Evolutionary conservation across 2,888 invertebrate species (phyloP).

Genomic region (Camptogramma bilineatum): DNA sequence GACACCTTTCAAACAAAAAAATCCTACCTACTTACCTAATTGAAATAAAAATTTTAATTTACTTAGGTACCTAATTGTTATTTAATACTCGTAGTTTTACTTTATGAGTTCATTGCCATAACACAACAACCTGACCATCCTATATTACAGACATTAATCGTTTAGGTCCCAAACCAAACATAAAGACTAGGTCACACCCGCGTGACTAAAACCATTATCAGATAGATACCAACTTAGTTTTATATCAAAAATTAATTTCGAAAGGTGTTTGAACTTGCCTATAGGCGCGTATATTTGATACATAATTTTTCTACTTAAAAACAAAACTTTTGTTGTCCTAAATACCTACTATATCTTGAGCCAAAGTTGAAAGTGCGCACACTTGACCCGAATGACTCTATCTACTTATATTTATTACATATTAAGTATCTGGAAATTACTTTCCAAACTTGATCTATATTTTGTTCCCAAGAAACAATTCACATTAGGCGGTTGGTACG

Average conservation of each 20-base stretch:
- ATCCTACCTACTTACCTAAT: too few species aligned
- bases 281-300: neutral
- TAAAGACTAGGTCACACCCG: neutral
- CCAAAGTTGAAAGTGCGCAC: too few species aligned
- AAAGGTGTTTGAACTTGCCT: constrained; percentile 14
- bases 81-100: too few species aligned
- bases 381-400: too few species aligned
- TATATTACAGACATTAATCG: neutral
- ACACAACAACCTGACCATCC: neutral
- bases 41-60: neutral
- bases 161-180: neutral
- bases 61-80: too few species aligned
- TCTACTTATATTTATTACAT: neutral
- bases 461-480: neutral
- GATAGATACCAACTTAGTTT: neutral
- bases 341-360: too few species aligned
- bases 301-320: too few species aligned
- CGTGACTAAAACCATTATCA: neutral
- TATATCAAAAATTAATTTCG: neutral
- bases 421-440: too few species aligned
- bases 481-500: neutral
- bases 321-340: too few species aligned
- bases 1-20: too few species aligned
- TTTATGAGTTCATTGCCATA: neutral
- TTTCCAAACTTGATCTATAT: neutral